These are phyloP conservation scores for Carassius carassius DNA, from an alignment of 2,113 vertebrate genomes.

Conservation along the genomic window DNA sequence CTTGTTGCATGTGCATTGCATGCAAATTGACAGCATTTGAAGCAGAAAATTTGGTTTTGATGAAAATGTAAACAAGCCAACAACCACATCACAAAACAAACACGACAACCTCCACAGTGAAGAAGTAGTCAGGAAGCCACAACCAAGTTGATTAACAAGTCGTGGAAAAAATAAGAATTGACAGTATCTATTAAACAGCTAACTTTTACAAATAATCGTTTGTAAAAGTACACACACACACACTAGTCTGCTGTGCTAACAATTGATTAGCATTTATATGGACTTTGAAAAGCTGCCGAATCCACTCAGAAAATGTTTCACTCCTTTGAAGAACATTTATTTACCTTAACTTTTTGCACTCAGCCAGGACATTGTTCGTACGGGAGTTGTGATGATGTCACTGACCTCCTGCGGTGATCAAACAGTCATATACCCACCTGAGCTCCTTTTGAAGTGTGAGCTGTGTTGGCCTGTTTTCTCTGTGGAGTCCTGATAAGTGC, in stretches of 20 bases:
- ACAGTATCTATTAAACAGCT: conserved; percentile 12
- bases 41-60: conserved; percentile 56
- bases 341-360: conserved; percentile 9
- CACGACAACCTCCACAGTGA: neutral
- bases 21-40: conserved; percentile 47
- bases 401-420: conserved; percentile 39
- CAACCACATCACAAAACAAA: conserved; percentile 36
- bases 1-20: conserved; percentile 43
- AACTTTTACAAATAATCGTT: neutral
- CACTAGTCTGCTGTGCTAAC: neutral
- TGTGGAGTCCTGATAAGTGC: conserved; percentile 55
- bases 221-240: no score
- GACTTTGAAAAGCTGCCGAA: conserved; percentile 2
- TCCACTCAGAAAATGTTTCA: neutral
- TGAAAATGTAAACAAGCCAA: conserved; percentile 52
- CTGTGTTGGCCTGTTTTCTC: conserved; percentile 16
- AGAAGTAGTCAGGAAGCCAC: conserved; percentile 4
- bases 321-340: conserved; percentile 21
- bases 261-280: conserved; percentile 22
- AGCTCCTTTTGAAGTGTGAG: conserved; percentile 21
- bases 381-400: neutral
- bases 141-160: conserved; percentile 34
- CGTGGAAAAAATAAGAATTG: neutral
- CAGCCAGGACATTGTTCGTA: neutral
- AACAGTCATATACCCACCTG: conserved; percentile 28